Conservation (phyloP, 2,113 vertebrate genomes). For the Xyrauchen texanus region DNA sequence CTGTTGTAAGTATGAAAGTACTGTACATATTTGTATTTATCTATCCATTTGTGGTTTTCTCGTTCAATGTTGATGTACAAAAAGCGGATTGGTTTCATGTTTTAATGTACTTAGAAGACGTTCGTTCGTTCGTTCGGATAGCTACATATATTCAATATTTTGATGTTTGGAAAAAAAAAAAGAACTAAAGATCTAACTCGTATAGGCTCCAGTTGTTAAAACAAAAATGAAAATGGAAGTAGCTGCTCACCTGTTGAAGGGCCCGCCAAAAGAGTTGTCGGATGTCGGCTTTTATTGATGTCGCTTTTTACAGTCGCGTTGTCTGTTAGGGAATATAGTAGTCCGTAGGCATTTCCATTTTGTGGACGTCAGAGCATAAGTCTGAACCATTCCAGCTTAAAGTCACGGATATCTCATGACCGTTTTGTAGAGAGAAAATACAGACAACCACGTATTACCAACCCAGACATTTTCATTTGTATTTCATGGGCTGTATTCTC, state of each 20-base stretch:
- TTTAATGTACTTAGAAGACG: slow-evolving; percentile 42
- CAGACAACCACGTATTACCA: slow-evolving; percentile 56
- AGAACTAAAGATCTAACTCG: slow-evolving; percentile 18
- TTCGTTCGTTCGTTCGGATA: too few species aligned
- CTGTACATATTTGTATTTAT: slow-evolving; percentile 61
- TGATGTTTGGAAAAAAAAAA: slow-evolving; percentile 31
- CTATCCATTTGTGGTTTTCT: slow-evolving; percentile 37
- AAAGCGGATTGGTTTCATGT: slow-evolving; percentile 42
- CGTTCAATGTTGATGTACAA: slow-evolving; percentile 53
- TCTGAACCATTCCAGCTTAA: neutral
- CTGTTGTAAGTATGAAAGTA: slow-evolving; percentile 70
- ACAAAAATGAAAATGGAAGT: too few species aligned
- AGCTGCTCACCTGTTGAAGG: slow-evolving; percentile 13
- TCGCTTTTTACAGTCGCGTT: slow-evolving; percentile 49
- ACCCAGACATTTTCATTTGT: slow-evolving; percentile 41
- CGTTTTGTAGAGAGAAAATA: slow-evolving; percentile 43
- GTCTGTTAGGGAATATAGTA: slow-evolving; percentile 47
- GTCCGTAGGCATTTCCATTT: slow-evolving; percentile 49
- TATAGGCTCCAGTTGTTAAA: too few species aligned
- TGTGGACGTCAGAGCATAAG: slow-evolving; percentile 31
- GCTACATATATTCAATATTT: slow-evolving; percentile 39
- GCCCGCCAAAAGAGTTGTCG: slow-evolving; percentile 3
- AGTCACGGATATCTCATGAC: slow-evolving; percentile 10
- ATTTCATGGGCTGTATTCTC: slow-evolving; percentile 26
- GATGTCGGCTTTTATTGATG: slow-evolving; percentile 60